These are phyloP conservation scores for Oryzias javanicus DNA, from an alignment of 2,113 vertebrate genomes.

Conservation along the genomic window DNA sequence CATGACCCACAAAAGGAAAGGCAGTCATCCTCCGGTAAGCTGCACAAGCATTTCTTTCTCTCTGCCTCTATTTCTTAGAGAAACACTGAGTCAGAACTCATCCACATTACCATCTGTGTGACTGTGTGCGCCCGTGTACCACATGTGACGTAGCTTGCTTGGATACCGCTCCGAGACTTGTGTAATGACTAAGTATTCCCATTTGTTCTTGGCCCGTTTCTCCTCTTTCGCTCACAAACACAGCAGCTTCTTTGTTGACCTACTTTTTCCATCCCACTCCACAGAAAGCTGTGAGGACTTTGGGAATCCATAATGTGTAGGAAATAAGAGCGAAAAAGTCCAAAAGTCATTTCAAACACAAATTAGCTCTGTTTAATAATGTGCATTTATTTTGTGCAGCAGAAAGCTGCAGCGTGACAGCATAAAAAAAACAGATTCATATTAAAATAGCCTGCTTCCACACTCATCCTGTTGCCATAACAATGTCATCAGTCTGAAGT, in stretches of 20 bases:
- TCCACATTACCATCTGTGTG: slow-evolving; percentile 26
- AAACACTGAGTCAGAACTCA: slow-evolving; percentile 42
- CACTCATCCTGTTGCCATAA: slow-evolving; percentile 20
- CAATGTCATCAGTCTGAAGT: slow-evolving; percentile 21
- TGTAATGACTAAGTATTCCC: slow-evolving; percentile 50
- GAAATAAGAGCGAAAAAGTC: slow-evolving; percentile 10
- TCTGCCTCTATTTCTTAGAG: slow-evolving; percentile 32
- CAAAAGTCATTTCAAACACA: slow-evolving; percentile 10
- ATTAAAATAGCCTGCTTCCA: slow-evolving; percentile 13
- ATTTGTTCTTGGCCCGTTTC: slow-evolving; percentile 21
- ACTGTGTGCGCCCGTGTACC: slow-evolving; percentile 14
- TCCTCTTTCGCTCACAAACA: slow-evolving; percentile 41
- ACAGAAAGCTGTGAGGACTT: slow-evolving; percentile 17
- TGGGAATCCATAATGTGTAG: slow-evolving; percentile 21
- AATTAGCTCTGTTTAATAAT: slow-evolving; percentile 12
- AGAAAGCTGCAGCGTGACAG: not conserved
- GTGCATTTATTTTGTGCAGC: slow-evolving; percentile 5
- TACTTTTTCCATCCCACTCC: slow-evolving; percentile 27
- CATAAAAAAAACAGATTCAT: slow-evolving; percentile 22
- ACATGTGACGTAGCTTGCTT: slow-evolving; percentile 16
- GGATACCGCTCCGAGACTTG: slow-evolving; percentile 32
- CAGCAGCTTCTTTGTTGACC: slow-evolving; percentile 45
- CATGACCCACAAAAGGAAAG: slow-evolving; percentile 2
- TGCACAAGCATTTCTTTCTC: slow-evolving; percentile 7
- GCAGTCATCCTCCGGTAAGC: slow-evolving; percentile 15